Percentiles rank a stretch among this genome's conserved stretches.
Conservation (phyloP, 2,113 vertebrate species). For the Indicator maculatus region DNA sequence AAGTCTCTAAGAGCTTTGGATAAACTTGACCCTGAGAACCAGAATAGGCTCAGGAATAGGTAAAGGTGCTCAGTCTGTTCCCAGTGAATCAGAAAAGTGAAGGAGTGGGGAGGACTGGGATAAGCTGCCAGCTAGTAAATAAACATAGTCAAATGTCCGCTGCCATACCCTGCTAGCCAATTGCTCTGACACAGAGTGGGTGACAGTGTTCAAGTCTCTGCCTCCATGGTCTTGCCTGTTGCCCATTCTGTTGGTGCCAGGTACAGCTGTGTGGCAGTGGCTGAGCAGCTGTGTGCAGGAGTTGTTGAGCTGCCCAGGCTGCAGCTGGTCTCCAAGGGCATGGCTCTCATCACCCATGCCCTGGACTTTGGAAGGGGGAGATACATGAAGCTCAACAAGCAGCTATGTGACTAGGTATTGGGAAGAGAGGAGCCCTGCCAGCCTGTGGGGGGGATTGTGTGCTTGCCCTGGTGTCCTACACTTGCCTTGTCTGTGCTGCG, state of each 20-base stretch:
- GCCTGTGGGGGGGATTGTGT: not conserved
- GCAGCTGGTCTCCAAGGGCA: not conserved
- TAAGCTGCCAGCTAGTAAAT: not conserved
- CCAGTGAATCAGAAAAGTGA: not conserved
- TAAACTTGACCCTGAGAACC: not conserved
- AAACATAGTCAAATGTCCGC: not conserved
- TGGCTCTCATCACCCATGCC: not conserved
- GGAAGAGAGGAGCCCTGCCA: not conserved
- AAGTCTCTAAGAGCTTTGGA: not conserved
- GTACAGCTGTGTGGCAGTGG: accelerated
- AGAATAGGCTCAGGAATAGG: not conserved
- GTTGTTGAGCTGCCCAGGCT: not conserved
- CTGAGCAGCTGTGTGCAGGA: not conserved
- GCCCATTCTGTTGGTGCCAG: accelerated
- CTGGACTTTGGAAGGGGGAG: not conserved
- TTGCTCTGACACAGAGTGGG: not conserved
- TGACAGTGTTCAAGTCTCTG: not conserved
- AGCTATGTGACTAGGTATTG: accelerated
- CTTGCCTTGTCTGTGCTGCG: not conserved
- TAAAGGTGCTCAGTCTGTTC: not conserved
- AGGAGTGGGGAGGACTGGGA: not conserved
- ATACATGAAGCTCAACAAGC: accelerated
- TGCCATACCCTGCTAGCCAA: not conserved
- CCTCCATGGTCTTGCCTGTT: accelerated
- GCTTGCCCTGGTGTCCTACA: not conserved